Evolutionary conservation across 2,888 invertebrate species (phyloP).

Genomic region (Pandemis corylana): DNA sequence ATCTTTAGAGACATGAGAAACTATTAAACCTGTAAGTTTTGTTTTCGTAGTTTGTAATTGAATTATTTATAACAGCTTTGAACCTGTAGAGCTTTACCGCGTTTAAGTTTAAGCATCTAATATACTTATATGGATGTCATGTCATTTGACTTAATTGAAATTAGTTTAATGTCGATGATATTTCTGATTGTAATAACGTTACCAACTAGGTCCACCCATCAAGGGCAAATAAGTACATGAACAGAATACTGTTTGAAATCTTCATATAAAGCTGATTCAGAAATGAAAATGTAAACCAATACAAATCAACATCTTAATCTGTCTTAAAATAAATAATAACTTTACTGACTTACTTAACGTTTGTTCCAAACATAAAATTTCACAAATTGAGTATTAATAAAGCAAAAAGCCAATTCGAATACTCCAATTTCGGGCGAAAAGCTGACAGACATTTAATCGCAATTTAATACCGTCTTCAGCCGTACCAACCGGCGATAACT

Average conservation of each 20-base stretch:
- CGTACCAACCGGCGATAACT: constrained; percentile 76
- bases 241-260: no score
- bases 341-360: background rate
- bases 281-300: background rate
- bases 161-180: background rate
- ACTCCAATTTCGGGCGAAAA: constrained; percentile 66
- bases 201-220: background rate
- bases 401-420: constrained; percentile 54
- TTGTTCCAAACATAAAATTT: background rate
- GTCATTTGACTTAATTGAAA: background rate
- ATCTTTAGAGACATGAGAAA: constrained; percentile 21
- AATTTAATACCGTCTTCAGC: constrained; percentile 65
- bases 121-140: background rate
- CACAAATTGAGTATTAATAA: constrained; percentile 28
- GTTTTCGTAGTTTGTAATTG: constrained; percentile 16
- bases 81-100: background rate
- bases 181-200: background rate
- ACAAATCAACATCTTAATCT: background rate
- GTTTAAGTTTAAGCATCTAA: background rate
- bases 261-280: no score
- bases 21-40: constrained; percentile 10
- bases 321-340: background rate
- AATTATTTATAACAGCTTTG: constrained; percentile 14
- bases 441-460: constrained; percentile 71
- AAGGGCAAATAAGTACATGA: background rate